Base-by-base conservation (phyloP, 2,888 invertebrate genomes). In the Apomyelois bistriatella region DNA sequence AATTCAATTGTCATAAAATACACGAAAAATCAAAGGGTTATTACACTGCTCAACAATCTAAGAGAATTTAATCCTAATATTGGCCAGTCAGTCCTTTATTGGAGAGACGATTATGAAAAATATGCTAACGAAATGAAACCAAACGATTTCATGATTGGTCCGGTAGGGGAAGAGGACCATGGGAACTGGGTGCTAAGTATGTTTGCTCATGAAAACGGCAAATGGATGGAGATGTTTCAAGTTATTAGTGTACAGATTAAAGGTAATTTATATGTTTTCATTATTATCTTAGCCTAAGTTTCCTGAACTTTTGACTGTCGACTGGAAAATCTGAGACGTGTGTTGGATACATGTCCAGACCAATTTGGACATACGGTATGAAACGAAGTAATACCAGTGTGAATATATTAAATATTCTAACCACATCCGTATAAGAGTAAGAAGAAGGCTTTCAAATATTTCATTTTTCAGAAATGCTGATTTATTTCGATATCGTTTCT, bases 111-210 rank as follows among this genome's bases (percentile, higher is more conserved):
- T 1, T 63, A 74, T 15, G 61, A 54, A 7, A 53, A 64, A 0
- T 55, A 65, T 22, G 59, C 59, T 13, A 55, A 32, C 2, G 13
- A 50, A 1, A 63, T 82, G 64, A 61, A 62, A 15, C 49, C 53
- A 0, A 74, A 80, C 53, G 82, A 86, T 3, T 76, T 83, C 55
- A 60, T 75, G 49, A 68, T 89, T 1, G 89, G 89, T 1, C 89
- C 89, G 0, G 37, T 89, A 6, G 15, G 28, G 3, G 66, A 68
- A 2, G 72, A 75, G 0, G 81, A 88, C 37, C 72, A 83, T 49
- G 89, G 89, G 0, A 90, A 90, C 54, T 90, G 89, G 89, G 72
- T 85, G 36, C 53, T 89, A 0, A 85, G 84, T 47, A 58, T 74
- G 0, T 82, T 73, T 53, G 72, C 66, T 1, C 67, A 64, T 36